These are phyloP conservation scores for Patella pellucida DNA, from an alignment of 2,888 invertebrate genomes.

Conservation along the genomic window DNA sequence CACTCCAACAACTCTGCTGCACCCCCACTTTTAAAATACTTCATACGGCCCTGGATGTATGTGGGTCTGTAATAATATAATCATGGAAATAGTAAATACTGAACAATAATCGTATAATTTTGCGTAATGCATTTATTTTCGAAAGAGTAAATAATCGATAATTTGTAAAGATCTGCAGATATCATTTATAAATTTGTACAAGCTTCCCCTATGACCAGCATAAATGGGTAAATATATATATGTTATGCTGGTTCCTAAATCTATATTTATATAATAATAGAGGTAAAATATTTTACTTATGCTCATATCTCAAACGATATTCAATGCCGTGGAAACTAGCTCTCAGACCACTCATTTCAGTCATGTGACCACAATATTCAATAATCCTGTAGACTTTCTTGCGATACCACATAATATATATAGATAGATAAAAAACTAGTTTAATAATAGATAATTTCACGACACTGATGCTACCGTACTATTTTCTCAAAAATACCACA, in stretches of 20 bases:
- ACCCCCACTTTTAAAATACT: too few species aligned
- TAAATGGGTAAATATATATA: constrained; percentile 5
- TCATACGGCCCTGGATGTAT: too few species aligned
- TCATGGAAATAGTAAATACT: too few species aligned
- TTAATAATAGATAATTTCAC: constrained; percentile 8
- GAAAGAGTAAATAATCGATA: constrained; percentile 26
- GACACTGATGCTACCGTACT: not conserved
- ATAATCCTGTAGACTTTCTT: constrained; percentile 2
- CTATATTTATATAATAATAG: constrained; percentile 12
- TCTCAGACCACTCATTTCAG: constrained; percentile 5
- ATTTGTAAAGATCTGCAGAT: constrained; percentile 25
- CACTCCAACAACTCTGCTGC: too few species aligned
- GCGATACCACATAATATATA: not conserved
- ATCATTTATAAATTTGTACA: constrained; percentile 10
- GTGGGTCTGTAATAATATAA: too few species aligned
- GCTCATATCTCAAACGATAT: constrained; percentile 11
- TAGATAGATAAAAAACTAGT: not conserved
- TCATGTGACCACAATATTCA: constrained; percentile 3
- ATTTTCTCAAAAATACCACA: too few species aligned
- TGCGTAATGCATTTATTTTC: constrained; percentile 27
- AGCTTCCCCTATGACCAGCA: constrained; percentile 10
- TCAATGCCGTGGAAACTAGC: constrained; percentile 9
- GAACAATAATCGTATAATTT: constrained; percentile 2
- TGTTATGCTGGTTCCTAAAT: constrained; percentile 9
- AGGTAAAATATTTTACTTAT: constrained; percentile 11